phyloP scores from a whole-genome alignment of 2,113 vertebrate species.

The Garra rufa region DNA sequence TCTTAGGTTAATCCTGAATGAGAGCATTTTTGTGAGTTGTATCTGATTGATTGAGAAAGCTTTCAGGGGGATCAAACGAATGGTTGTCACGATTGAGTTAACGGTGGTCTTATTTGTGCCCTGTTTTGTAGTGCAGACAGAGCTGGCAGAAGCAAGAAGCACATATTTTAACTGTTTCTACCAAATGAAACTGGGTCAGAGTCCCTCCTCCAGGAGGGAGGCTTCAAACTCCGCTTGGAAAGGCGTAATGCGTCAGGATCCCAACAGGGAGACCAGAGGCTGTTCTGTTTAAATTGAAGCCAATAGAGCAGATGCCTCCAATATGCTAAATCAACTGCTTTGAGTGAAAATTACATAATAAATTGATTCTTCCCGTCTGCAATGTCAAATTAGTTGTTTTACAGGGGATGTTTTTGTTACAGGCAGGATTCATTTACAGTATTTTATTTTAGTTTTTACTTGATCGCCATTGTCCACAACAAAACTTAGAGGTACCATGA shows the following conservation, averaged over 20 bases:
- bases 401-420: neutral
- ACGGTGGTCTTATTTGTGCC: neutral
- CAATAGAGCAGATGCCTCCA: constrained; percentile 2
- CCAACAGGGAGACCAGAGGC: neutral
- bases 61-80: constrained; percentile 30
- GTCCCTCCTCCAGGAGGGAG: neutral
- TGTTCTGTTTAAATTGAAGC: constrained; percentile 9
- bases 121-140: neutral
- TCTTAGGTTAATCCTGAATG: constrained; percentile 15
- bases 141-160: neutral
- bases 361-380: neutral
- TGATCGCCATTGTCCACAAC: too few species aligned
- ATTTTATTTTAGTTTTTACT: too few species aligned
- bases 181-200: constrained; percentile 20
- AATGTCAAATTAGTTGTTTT: neutral
- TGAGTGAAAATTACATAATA: constrained; percentile 6
- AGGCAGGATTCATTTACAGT: neutral
- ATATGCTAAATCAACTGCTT: neutral
- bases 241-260: neutral
- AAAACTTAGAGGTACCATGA: neutral
- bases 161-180: constrained; percentile 15
- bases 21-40: constrained; percentile 14
- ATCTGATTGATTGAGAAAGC: constrained; percentile 37
- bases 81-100: neutral
- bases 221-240: neutral